Evolutionary conservation across 1,140 invertebrate species (phyloP).

Genomic region (Trigoniulus corallinus): DNA sequence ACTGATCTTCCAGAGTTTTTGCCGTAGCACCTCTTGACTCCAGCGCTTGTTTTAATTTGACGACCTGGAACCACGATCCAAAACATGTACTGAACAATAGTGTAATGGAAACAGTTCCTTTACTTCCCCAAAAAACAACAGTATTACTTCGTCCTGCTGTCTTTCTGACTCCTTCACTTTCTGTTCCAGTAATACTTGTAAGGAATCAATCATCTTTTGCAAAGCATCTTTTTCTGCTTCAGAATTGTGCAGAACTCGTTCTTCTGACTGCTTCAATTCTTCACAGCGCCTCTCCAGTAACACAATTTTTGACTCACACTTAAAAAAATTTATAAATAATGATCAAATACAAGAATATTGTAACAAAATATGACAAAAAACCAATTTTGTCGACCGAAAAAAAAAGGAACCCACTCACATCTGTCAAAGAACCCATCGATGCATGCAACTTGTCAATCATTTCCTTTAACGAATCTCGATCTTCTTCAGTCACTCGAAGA

Average conservation of each 20-base stretch:
- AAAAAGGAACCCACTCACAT: too few species aligned
- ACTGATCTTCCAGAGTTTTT: background rate
- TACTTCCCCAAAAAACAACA: too few species aligned
- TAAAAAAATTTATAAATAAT: background rate
- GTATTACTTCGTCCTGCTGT: background rate
- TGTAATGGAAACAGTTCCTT: too few species aligned
- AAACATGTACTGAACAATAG: background rate
- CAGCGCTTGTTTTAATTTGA: background rate
- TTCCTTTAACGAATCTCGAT: too few species aligned
- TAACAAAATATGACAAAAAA: too few species aligned
- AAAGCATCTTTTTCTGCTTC: constrained; percentile 7
- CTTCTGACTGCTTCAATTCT: background rate
- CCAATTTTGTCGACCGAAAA: too few species aligned
- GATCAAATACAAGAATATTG: background rate
- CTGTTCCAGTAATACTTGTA: background rate
- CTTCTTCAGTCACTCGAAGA: background rate
- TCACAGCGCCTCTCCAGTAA: too few species aligned
- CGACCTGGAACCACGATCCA: background rate
- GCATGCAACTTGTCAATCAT: too few species aligned
- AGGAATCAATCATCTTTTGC: background rate
- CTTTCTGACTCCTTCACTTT: background rate
- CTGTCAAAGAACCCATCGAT: too few species aligned
- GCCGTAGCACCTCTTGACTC: background rate
- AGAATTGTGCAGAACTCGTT: background rate
- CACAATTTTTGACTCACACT: too few species aligned